Evolutionary conservation across 2,113 vertebrate species (phyloP), one percentile per base, ranked within the genome.

Genomic region (Balaenoptera acutorostrata): DNA sequence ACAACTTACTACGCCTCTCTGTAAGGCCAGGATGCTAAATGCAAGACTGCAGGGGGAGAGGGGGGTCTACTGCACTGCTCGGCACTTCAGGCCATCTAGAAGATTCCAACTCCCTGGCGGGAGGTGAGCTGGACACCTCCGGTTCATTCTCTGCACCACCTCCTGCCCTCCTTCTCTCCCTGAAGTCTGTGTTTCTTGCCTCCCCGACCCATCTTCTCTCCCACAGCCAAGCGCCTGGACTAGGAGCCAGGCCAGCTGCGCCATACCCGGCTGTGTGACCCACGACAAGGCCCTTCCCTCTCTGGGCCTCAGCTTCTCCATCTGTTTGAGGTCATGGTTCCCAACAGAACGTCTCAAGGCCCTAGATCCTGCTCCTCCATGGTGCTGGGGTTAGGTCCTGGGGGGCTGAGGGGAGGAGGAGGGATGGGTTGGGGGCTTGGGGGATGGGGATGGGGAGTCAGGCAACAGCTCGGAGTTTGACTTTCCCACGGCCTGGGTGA

Each of bases 221-320:
- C 39, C 11, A 10, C 10, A 25, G 39, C 20, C 39, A 4, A n/a
- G 21, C 15, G 61, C 13, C 39, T 3, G 20, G 41, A 27, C 68
- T 20, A 39, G 31, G n/a, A 9, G 49, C 52, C 23, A 4, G 68
- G n/a, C 29, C 33, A 36, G 77, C 49, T 46, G 52, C 5, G 23
- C 71, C 61, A 33, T 25, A 31, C 39, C 66, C 3, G 39, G 74
- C 61, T n/a, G 36, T 31, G 41, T 27, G 59, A 29, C 71, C n/a
- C 14, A 5, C 29, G 8, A 13, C 36, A 33, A 57, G 46, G 36
- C 29, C 20, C 69, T 68, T 55, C 33, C 36, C 55, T 88, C 88
- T 64, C 71, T 6, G 41, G 36, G 72, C 39, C 78, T 97, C 95
- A 78, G 91, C 89, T 89, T 95, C 92, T 33, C 75, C 75, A 39